phyloP scores from a whole-genome alignment of 2,888 invertebrate species.

The Opisthograptis luteolata region DNA sequence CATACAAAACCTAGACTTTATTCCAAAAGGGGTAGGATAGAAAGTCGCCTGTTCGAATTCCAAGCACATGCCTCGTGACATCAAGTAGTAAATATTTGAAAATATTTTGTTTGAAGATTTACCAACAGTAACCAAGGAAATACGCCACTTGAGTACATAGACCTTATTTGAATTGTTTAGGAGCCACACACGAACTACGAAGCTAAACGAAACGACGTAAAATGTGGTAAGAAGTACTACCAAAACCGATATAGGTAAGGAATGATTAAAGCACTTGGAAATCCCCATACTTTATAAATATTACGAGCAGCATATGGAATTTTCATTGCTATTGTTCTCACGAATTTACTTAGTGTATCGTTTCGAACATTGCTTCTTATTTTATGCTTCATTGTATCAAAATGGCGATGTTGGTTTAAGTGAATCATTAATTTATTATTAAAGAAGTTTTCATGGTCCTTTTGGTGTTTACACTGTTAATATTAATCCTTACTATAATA shows the following conservation, averaged over 20 bases:
- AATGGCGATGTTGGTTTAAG: slow-evolving; percentile 6
- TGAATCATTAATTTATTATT: slow-evolving; percentile 14
- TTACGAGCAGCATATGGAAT: slow-evolving; percentile 11
- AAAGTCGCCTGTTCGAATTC: slow-evolving; percentile 28
- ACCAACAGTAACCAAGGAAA: slow-evolving; percentile 65
- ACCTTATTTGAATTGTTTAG: slow-evolving; percentile 33
- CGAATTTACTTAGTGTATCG: slow-evolving; percentile 6
- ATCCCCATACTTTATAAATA: slow-evolving; percentile 27
- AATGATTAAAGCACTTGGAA: slow-evolving; percentile 35
- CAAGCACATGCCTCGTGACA: slow-evolving; percentile 60
- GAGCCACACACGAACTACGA: slow-evolving; percentile 24
- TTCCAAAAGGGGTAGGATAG: slow-evolving; percentile 34
- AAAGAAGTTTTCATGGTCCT: too few relatives aligned
- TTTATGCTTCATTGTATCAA: slow-evolving; percentile 6
- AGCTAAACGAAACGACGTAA: slow-evolving; percentile 12
- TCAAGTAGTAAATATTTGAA: slow-evolving; percentile 63
- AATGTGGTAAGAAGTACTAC: slow-evolving; percentile 1
- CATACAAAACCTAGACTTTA: slow-evolving; percentile 45
- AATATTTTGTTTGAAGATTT: slow-evolving; percentile 64
- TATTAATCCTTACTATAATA: background rate
- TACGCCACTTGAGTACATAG: slow-evolving; percentile 55
- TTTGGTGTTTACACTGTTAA: background rate
- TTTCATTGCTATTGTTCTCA: slow-evolving; percentile 14
- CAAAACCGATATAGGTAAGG: slow-evolving; percentile 13
- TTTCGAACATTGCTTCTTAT: slow-evolving; percentile 8